Evolutionary conservation across 1,140 invertebrate genomes (phyloP).

Genomic region (Whitmania pigra): DNA sequence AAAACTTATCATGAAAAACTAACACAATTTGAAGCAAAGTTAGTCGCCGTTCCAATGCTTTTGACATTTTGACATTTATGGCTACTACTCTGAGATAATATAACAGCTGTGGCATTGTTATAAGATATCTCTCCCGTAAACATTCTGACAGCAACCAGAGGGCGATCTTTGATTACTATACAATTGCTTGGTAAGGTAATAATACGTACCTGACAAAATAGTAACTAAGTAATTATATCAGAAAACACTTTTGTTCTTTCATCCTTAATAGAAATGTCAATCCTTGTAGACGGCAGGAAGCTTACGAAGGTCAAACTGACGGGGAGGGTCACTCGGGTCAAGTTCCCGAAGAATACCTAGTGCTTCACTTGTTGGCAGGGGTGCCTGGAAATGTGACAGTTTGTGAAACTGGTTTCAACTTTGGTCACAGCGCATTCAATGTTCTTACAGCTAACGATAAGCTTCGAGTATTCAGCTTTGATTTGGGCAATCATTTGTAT

Average conservation of each 20-base stretch:
- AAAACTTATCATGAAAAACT: conserved; percentile 1
- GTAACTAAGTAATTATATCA: too few relatives aligned
- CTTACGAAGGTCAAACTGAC: background rate
- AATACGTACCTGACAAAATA: too few relatives aligned
- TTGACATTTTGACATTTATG: background rate
- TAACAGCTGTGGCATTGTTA: background rate
- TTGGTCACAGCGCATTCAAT: conserved; percentile 20
- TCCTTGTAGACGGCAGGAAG: background rate
- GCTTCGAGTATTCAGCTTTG: conserved; percentile 20
- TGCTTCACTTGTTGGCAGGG: conserved; percentile 18
- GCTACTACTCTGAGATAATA: background rate
- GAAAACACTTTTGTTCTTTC: too few relatives aligned
- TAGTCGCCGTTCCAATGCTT: background rate
- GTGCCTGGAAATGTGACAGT: conserved; percentile 7
- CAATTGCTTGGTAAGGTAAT: too few relatives aligned
- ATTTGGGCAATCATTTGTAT: conserved; percentile 20
- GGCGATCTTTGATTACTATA: too few relatives aligned
- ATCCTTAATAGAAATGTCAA: background rate
- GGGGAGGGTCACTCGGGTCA: conserved; percentile 13
- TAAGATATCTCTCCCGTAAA: background rate
- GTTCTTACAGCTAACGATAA: conserved; percentile 16
- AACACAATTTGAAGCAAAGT: background rate
- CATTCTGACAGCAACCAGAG: background rate
- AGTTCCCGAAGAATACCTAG: conserved; percentile 2
- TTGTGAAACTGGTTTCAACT: conserved; percentile 24